Evolutionary conservation across 1,140 invertebrate genomes (phyloP), one percentile per base, ranked within the genome.

Genomic region (Heliothis virescens): DNA sequence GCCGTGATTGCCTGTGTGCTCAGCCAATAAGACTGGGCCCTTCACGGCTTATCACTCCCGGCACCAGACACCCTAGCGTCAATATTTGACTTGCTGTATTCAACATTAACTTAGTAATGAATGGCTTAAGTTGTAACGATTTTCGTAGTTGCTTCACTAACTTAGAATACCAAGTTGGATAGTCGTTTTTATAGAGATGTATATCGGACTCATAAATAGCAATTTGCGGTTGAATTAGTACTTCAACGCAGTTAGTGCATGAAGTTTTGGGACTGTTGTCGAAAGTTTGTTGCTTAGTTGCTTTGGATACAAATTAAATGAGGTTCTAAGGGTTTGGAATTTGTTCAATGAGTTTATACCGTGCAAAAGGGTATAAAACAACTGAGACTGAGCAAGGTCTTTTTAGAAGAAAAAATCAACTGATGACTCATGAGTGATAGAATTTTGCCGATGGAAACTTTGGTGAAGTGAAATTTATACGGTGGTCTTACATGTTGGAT

Each of bases 31-130:
- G 52, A 16, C 50, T 41, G 67, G 59, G 15, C 76, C 80, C 69
- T 78, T 82, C 75, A 60, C 71, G 53, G 71, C 76, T 82, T 82
- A 82, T 79, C 80, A 69, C 59, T 74, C 53, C 50, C 63, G 55
- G 52, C 29, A 72, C 21, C 69, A 52, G 76, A 79, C 80, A 77
- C 72, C 50, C 63, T 48, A 16, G n/a, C 13, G 55, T 47, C 74
- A 82, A 82, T 60, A 79, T 69, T 75, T 69, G 47, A 79, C 60
- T 74, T 75, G 59, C 47, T 73, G 59, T 71, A 71, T 65, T 53
- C 48, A 77, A 76, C 60, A 76, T 76, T 76, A 76, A 76, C 18
- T 76, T 52, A 41, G 60, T 63, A 76, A 76, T 60, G 53, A 60
- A 74, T 60, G 55, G 53, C 57, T 60, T 74, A 74, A 74, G 21